Base-by-base conservation (phyloP, 2,888 invertebrate genomes). In the Steinernema carpocapsae region DNA sequence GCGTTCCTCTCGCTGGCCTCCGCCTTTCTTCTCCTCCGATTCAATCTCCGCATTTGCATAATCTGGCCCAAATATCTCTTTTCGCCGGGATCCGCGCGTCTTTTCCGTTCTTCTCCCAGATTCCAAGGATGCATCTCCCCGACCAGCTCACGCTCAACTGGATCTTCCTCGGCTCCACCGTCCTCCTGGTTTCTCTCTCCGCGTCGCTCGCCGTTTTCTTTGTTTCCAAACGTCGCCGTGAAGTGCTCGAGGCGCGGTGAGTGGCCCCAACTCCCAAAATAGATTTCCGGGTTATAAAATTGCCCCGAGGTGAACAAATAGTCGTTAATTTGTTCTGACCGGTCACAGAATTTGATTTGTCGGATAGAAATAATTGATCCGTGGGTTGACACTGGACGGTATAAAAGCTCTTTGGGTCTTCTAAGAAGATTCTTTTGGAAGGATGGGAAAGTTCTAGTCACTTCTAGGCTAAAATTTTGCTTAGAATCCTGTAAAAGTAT, bases 41-140 rank as follows among this genome's bases (percentile, higher is more conserved):
- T 37, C 37, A 10, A 32, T 64, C 64, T 26, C 64, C 29, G 17
- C 14, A 26, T 26, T 64, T 26, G 29, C 64, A 32, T 32, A 48
- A 29, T 64, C 64, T 64, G 64, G 64, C 32, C 64, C 32, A 64
- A 26, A 64, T 64, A 56, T 56, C 56, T 56, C 56, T 19, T 48
- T 14, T 17, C 56, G 56, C 56, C n/a, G 4, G 17, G 4, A 17
- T 48, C 48, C 19, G 48, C 56, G 56, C 56, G 56, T 26, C 56
- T 26, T 26, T 14, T 48, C 17, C 52, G 10, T 24, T 22, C 3
- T 12, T 52, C 52, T 1, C 24, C 52, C 24, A 52, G 22, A 22
- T 24, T 24, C 14, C 64, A 14, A 29, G 17, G 32, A 64, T 64
- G 64, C 64, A 29, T 17, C 12, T 64, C 32, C 64, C 37, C 17